phyloP scores from a whole-genome alignment of 2,113 vertebrate species.

The Mobula birostris region DNA sequence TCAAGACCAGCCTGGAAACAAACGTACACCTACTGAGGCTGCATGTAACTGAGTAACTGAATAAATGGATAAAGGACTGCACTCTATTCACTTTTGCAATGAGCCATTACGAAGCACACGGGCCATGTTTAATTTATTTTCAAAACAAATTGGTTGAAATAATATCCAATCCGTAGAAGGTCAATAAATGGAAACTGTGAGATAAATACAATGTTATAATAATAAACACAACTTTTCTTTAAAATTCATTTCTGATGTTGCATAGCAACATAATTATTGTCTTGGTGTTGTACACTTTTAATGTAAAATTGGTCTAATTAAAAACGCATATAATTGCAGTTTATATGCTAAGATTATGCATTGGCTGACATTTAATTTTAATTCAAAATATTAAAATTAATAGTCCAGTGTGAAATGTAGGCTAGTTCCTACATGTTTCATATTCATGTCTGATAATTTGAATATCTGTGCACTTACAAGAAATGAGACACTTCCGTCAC shows the following conservation, averaged over 20 bases:
- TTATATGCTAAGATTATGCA: slow-evolving; percentile 32
- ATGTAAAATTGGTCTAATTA: slow-evolving; percentile 35
- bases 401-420: slow-evolving; percentile 16
- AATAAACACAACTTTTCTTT: slow-evolving; percentile 21
- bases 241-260: slow-evolving; percentile 24
- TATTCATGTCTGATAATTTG: slow-evolving; percentile 17
- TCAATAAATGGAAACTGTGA: slow-evolving; percentile 22
- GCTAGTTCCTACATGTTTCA: slow-evolving; percentile 15
- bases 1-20: not conserved
- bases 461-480: slow-evolving; percentile 19
- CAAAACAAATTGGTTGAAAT: not conserved
- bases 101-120: not conserved
- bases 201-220: slow-evolving; percentile 9
- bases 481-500: slow-evolving; percentile 25
- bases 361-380: slow-evolving; percentile 13
- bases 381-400: slow-evolving; percentile 34
- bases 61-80: not conserved
- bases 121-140: not conserved
- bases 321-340: slow-evolving; percentile 29
- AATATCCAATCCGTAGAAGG: not conserved
- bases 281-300: slow-evolving; percentile 35
- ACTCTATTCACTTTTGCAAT: not conserved
- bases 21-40: not conserved
- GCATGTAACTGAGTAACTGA: not conserved
- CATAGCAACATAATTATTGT: slow-evolving; percentile 32